These are phyloP conservation scores for Nowickia ferox DNA, from an alignment of 2,888 invertebrate genomes.

Conservation along the genomic window DNA sequence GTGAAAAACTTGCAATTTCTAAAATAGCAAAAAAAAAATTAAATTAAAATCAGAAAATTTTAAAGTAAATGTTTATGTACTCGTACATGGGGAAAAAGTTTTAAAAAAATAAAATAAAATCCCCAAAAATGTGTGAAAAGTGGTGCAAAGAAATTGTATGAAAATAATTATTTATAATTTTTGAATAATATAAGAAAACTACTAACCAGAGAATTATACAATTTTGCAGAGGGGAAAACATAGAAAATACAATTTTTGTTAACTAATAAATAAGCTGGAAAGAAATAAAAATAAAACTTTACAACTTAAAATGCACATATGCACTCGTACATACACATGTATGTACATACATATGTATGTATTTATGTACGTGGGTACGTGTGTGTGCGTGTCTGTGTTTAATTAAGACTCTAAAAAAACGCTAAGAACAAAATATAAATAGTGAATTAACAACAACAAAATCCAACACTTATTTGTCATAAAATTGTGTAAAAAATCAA, in stretches of 20 bases:
- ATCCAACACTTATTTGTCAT: slow-evolving; percentile 59
- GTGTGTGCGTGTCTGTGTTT: slow-evolving; percentile 9
- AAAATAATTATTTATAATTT: background rate
- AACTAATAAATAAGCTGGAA: background rate
- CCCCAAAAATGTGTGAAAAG: background rate
- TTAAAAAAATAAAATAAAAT: background rate
- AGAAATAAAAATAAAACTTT: background rate
- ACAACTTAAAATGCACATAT: slow-evolving; percentile 4
- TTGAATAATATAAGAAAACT: background rate
- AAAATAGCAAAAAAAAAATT: background rate
- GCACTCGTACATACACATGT: too few relatives aligned
- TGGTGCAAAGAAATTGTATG: background rate
- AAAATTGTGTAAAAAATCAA: slow-evolving; percentile 61
- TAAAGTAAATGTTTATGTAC: background rate
- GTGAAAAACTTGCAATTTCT: background rate
- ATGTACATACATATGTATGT: slow-evolving; percentile 17
- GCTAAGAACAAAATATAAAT: background rate
- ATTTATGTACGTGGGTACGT: slow-evolving; percentile 22
- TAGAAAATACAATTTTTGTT: background rate
- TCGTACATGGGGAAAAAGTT: background rate
- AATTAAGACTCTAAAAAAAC: slow-evolving; percentile 9
- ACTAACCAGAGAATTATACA: slow-evolving; percentile 40
- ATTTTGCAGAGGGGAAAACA: slow-evolving; percentile 10
- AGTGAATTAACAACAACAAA: slow-evolving; percentile 19
- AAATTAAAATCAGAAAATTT: background rate